A percentile compares a stretch with the other conserved stretches of the same genome.
These are phyloP conservation scores for Chlorops oryzae DNA, from an alignment of 1,140 invertebrate species.

Conservation along the genomic window DNA sequence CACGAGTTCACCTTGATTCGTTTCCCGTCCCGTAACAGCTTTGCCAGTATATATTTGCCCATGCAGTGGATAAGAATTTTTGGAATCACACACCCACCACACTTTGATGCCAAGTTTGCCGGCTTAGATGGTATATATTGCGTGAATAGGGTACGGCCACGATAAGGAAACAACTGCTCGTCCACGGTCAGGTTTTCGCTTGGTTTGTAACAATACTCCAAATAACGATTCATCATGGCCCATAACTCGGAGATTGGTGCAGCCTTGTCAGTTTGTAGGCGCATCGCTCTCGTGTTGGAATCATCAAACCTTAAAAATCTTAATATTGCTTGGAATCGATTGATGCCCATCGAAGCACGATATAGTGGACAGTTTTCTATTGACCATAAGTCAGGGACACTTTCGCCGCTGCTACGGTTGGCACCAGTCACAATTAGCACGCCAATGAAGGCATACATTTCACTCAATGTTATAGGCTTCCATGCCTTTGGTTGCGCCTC, in stretches of 20 bases:
- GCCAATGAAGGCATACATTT: too few species aligned
- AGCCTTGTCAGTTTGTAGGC: constrained; percentile 24
- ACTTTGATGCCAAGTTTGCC: constrained; percentile 16
- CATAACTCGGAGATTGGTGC: constrained; percentile 21
- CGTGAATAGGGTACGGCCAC: constrained; percentile 38
- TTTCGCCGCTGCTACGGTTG: neutral
- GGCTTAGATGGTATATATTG: constrained; percentile 44
- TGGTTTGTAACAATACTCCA: constrained; percentile 27
- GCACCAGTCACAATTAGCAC: constrained; percentile 5
- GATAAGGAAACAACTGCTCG: constrained; percentile 45
- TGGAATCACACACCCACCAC: constrained; percentile 13
- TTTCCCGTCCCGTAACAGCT: constrained; percentile 1
- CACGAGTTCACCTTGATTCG: neutral
- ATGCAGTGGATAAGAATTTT: constrained; percentile 13
- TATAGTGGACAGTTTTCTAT: constrained; percentile 6
- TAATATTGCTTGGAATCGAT: constrained; percentile 8
- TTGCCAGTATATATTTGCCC: constrained; percentile 21
- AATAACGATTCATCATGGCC: constrained; percentile 5
- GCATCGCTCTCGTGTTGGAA: constrained; percentile 20
- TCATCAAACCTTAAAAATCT: constrained; percentile 38
- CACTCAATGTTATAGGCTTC: too few species aligned
- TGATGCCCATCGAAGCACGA: constrained; percentile 5
- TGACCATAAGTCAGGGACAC: constrained; percentile 5
- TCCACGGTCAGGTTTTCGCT: constrained; percentile 37
- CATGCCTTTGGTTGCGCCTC: too few species aligned